Base-by-base conservation (phyloP, 2,113 vertebrate species). In the Festucalex cinctus region DNA sequence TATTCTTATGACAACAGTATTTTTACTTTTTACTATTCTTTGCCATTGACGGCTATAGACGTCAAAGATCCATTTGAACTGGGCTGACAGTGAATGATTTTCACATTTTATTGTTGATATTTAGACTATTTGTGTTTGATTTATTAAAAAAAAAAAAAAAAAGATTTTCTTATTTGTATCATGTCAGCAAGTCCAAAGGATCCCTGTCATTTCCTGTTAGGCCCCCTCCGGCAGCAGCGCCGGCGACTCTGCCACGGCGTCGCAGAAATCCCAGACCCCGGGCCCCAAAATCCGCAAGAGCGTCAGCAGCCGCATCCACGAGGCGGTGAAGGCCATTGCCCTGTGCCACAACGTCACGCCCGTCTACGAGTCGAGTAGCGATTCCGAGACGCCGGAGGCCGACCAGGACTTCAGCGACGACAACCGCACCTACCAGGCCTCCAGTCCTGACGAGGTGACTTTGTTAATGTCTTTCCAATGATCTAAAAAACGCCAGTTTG, bases 311-410 rank as follows among this genome's bases (percentile, higher is more conserved):
- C 93, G 97, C 3, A 94, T 98, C 56, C 93, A 98, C 0, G 96
- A 99, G 43, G 97, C 96, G 0, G 97, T 98, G 72, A 99, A 98
- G 83, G 97, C 97, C 79, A 93, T 98, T 1, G 96, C 96, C 0
- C 78, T 99, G 64, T 99, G 97, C 78, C 97, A 99, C 90, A 99
- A 99, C 0, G 97, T 99, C 53, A 99, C 97, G 0, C 97, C 97
- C 0, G 96, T 98, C 0, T 99, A 98, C 0, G 97, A 99, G 76
- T 87, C 93, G 0, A 84, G 86, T 1, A 89, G 76, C 3, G 97
- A 98, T 82, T 89, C 94, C 0, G 96, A 98, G 77, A 87, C 90
- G 3, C 89, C 95, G 0, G 97, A 99, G 68, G 97, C 93, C 0
- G 97, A 98, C 83, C 97, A 96, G 85, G 95, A 98, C 86, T 96